Conservation (phyloP, 2,888 invertebrate genomes). For the Dynastes hyllus region DNA sequence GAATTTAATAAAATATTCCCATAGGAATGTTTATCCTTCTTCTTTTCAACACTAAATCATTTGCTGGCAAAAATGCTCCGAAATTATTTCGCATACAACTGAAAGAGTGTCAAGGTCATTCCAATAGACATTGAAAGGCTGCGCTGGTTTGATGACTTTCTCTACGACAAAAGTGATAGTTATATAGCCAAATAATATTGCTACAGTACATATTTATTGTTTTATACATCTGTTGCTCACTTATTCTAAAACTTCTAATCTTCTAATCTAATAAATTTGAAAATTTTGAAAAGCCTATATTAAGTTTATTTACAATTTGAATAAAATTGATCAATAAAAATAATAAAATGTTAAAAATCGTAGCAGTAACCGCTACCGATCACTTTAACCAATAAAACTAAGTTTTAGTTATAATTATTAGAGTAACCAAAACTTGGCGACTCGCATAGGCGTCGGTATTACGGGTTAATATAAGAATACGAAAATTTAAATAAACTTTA, state of each 20-base stretch:
- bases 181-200: neutral
- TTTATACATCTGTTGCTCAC: neutral
- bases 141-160: conserved; percentile 13
- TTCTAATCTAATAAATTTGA: neutral
- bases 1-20: neutral
- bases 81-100: conserved; percentile 22
- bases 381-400: too few relatives aligned
- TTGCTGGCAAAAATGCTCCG: conserved; percentile 7
- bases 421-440: too few relatives aligned
- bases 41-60: neutral
- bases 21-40: neutral
- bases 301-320: too few relatives aligned
- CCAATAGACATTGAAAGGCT: neutral
- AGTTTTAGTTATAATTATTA: too few relatives aligned
- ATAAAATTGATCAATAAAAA: too few relatives aligned
- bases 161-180: conserved; percentile 17
- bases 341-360: too few relatives aligned
- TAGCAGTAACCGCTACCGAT: too few relatives aligned
- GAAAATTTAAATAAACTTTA: too few relatives aligned
- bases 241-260: neutral
- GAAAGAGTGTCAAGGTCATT: conserved; percentile 30
- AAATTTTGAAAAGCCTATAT: neutral
- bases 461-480: too few relatives aligned
- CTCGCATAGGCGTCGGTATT: too few relatives aligned
- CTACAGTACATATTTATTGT: neutral